Evolutionary conservation across 1,140 invertebrate species (phyloP).

Genomic region (Drosophila ananassae): DNA sequence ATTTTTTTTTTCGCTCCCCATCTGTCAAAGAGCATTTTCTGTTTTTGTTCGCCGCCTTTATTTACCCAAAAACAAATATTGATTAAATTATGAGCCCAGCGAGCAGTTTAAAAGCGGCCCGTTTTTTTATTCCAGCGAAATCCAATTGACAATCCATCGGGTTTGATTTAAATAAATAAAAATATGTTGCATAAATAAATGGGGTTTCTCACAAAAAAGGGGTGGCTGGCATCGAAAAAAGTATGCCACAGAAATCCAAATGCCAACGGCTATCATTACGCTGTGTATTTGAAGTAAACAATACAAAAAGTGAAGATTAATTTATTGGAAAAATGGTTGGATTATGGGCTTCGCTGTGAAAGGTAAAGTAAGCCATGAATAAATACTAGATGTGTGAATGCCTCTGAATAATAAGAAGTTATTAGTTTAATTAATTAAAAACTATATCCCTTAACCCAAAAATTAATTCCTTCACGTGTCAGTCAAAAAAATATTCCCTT

Average conservation of each 20-base stretch:
- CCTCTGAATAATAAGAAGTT: not conserved
- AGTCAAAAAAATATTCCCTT: no score
- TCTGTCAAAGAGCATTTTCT: constrained; percentile 38
- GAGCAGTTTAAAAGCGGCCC: constrained; percentile 22
- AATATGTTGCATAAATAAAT: constrained; percentile 27
- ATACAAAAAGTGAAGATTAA: not conserved
- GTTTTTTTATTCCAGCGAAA: constrained; percentile 11
- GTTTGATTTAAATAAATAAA: constrained; percentile 58
- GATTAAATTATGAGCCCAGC: constrained; percentile 38
- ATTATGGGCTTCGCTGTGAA: constrained; percentile 4
- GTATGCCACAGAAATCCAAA: constrained; percentile 17
- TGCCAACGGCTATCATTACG: constrained; percentile 27
- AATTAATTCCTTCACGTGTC: not conserved
- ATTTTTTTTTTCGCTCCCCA: constrained; percentile 17
- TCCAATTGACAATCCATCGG: constrained; percentile 24
- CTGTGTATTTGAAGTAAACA: constrained; percentile 14
- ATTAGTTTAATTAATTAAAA: constrained; percentile 1
- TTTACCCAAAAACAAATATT: constrained; percentile 37
- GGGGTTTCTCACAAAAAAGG: constrained; percentile 2
- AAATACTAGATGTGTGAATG: constrained; percentile 17
- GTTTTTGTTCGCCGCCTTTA: constrained; percentile 17
- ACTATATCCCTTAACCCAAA: not conserved
- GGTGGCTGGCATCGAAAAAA: constrained; percentile 8
- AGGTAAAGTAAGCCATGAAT: constrained; percentile 18
- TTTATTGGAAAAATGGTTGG: not conserved